These are phyloP conservation scores for Origma solitaria DNA, from an alignment of 2,113 vertebrate species.

Conservation along the genomic window DNA sequence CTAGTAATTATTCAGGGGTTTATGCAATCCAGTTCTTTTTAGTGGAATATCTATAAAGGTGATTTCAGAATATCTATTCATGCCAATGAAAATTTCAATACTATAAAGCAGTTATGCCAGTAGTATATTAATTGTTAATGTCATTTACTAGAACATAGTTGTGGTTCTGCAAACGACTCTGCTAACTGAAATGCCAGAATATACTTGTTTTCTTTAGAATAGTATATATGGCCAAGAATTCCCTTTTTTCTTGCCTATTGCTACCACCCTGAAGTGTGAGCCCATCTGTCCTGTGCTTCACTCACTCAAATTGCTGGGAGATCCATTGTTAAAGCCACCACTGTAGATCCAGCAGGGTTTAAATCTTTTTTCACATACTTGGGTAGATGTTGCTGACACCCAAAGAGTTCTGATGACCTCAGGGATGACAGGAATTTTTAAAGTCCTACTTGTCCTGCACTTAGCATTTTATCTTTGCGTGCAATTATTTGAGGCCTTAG, in stretches of 20 bases:
- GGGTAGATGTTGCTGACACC: background rate
- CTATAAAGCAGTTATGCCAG: conserved; percentile 7
- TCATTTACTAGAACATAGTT: background rate
- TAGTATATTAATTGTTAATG: conserved; percentile 29
- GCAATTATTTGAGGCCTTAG: background rate
- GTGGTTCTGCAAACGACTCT: conserved; percentile 7
- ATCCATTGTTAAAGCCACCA: background rate
- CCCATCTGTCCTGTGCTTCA: background rate
- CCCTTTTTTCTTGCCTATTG: background rate
- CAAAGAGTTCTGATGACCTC: background rate
- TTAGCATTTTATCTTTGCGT: background rate
- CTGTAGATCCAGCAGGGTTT: background rate
- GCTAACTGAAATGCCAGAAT: background rate
- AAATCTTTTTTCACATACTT: background rate
- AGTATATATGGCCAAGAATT: background rate
- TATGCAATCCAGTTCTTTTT: conserved; percentile 17
- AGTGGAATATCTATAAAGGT: conserved; percentile 19
- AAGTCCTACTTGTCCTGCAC: background rate
- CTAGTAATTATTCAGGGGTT: background rate
- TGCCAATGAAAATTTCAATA: conserved; percentile 27
- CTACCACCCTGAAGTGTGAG: background rate
- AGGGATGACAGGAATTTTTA: background rate
- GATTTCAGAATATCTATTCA: conserved; percentile 12
- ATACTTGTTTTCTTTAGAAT: background rate
- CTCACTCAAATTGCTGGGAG: background rate